Evolutionary conservation across 1,140 invertebrate genomes (phyloP).

Genomic region (Drosophila trapezifrons): DNA sequence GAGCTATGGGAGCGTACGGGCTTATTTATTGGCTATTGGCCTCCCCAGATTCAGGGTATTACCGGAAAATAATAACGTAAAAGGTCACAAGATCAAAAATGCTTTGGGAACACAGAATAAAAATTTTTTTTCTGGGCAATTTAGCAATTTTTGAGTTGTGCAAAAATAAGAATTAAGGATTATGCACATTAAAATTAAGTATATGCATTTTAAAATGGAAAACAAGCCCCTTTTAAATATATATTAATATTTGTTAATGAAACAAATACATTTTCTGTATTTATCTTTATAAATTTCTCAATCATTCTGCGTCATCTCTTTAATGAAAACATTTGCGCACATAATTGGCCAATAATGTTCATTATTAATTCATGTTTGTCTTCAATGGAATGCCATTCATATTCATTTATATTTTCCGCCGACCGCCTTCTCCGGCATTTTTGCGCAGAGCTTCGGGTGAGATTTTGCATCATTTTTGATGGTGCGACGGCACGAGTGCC

Average conservation of each 20-base stretch:
- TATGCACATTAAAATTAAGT: too few species aligned
- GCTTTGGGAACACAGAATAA: not conserved
- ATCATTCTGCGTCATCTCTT: not conserved
- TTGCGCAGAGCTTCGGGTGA: constrained; percentile 13
- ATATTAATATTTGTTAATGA: too few species aligned
- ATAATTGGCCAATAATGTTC: constrained; percentile 14
- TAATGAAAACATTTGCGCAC: constrained; percentile 8
- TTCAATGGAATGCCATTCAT: constrained; percentile 44
- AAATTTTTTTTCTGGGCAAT: too few species aligned
- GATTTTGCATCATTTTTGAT: constrained; percentile 25
- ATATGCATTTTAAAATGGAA: not conserved
- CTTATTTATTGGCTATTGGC: constrained; percentile 22
- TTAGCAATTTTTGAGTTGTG: too few species aligned
- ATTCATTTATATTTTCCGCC: constrained; percentile 39
- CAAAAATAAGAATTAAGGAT: too few species aligned
- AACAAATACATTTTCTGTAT: not conserved
- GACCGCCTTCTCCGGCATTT: not conserved
- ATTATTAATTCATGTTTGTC: constrained; percentile 33
- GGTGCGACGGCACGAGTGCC: not conserved
- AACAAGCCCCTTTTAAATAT: too few species aligned
- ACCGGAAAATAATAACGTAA: constrained; percentile 2
- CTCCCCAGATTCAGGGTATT: not conserved
- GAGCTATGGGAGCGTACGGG: not conserved
- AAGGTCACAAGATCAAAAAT: not conserved
- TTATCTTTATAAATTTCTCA: not conserved